Evolutionary conservation across 1,140 invertebrate species (phyloP).

Genomic region (Tetramorium parvispinum): DNA sequence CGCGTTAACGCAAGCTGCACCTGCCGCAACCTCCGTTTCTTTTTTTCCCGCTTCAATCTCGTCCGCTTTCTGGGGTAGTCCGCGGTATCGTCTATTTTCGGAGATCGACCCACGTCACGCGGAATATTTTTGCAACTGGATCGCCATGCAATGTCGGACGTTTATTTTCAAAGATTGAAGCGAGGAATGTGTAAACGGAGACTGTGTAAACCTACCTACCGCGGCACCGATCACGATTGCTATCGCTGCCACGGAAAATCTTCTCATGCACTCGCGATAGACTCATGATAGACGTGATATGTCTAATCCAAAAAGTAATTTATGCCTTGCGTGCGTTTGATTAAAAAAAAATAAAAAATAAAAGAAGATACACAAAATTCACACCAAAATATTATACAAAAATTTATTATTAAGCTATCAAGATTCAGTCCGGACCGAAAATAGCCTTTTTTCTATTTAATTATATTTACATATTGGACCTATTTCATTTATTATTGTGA

Average conservation of each 20-base stretch:
- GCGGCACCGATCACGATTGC: not conserved
- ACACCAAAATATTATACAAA: too few relatives aligned
- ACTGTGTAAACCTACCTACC: constrained; percentile 16
- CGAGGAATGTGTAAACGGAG: constrained; percentile 56
- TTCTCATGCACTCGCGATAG: not conserved
- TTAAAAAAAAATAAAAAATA: too few relatives aligned
- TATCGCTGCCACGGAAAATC: not conserved
- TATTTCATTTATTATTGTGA: too few relatives aligned
- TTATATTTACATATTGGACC: too few relatives aligned
- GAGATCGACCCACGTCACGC: constrained; percentile 42
- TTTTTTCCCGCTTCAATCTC: not conserved
- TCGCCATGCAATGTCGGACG: constrained; percentile 17
- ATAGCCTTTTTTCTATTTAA: too few relatives aligned
- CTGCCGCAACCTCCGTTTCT: not conserved
- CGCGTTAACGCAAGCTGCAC: not conserved
- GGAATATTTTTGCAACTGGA: constrained; percentile 56
- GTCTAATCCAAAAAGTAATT: not conserved
- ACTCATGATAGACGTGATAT: not conserved
- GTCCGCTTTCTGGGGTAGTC: not conserved
- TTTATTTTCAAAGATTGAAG: constrained; percentile 43
- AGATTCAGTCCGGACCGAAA: too few relatives aligned
- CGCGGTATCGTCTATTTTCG: constrained; percentile 51
- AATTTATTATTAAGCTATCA: too few relatives aligned
- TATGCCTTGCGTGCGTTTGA: not conserved
- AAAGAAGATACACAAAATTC: too few relatives aligned